Evolutionary conservation across 1,140 invertebrate species (phyloP), one percentile per base, ranked within the genome.

Genomic region (Polypedilum vanderplanki): DNA sequence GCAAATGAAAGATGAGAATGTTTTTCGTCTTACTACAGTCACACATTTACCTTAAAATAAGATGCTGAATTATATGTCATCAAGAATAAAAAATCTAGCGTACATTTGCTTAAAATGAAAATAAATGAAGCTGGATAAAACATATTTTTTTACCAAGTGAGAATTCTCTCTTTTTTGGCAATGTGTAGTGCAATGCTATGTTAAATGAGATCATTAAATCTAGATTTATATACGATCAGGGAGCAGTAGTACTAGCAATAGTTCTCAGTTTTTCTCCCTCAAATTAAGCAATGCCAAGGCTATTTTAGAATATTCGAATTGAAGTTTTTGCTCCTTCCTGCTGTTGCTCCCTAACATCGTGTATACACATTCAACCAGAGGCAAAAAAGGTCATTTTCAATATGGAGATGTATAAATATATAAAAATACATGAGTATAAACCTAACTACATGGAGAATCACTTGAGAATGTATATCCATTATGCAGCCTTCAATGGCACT

Each of bases 151-250:
- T 57, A n/a, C 8, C 10, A n/a, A 57, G 12, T 57, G 46, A 57
- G 46, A 57, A n/a, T 57, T 57, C 15, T 57, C 12, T 57, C 12
- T 33, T 33, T 57, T 70, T 18, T 70, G 17, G 17, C 65, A 70
- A 20, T 22, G 18, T 20, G 18, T 70, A 33, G 24, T 33, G 24
- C 24, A 33, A 33, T 70, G 17, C 65, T 70, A 12, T 70, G 65
- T 70, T 17, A 70, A 70, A 70, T 70, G 65, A 70, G 65, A 20
- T 70, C 65, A 70, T 70, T 70, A 70, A 70, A 70, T 70, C 15
- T 18, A 70, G 65, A 70, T 70, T 70, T 70, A 70, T 70, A 22
- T 70, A 22, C 17, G 18, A 7, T 70, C 65, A 8, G 65, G 65
- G 65, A 70, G 17, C 65, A 70, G 65, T 70, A 20, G 65, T 57